phyloP scores from a whole-genome alignment of 2,797 vertebrate species.

The Pangasius krempfi region DNA sequence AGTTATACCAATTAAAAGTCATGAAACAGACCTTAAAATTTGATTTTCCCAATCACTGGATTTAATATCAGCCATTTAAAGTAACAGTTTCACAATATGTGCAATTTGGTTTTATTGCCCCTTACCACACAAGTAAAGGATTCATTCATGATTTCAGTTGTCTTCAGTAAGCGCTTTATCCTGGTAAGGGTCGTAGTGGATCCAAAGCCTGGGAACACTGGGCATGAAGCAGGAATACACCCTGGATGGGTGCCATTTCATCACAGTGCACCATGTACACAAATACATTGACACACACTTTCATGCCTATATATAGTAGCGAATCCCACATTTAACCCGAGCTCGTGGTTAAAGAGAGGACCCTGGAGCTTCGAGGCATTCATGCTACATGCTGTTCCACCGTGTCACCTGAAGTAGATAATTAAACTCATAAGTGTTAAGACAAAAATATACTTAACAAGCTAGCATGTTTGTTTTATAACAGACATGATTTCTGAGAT shows the following conservation, averaged over 20 bases:
- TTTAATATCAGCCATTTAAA: background rate
- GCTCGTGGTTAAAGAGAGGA: background rate
- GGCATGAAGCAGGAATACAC: background rate
- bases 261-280: background rate
- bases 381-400: background rate
- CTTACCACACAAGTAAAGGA: background rate
- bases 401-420: background rate
- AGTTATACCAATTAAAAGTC: slow-evolving; percentile 21
- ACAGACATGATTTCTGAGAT: background rate
- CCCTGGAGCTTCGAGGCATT: background rate
- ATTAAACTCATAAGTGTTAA: background rate
- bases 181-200: background rate
- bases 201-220: background rate
- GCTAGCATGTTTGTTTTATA: background rate
- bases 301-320: background rate
- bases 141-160: background rate
- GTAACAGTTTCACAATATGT: background rate
- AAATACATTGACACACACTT: background rate
- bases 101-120: background rate
- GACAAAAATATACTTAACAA: background rate
- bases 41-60: background rate
- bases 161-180: background rate
- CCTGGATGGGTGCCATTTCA: background rate
- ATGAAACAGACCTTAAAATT: background rate
- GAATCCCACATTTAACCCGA: background rate